Percentiles rank a stretch among this genome's conserved stretches.
Evolutionary conservation across 2,113 vertebrate species (phyloP).

Genomic region (Albula glossodonta): DNA sequence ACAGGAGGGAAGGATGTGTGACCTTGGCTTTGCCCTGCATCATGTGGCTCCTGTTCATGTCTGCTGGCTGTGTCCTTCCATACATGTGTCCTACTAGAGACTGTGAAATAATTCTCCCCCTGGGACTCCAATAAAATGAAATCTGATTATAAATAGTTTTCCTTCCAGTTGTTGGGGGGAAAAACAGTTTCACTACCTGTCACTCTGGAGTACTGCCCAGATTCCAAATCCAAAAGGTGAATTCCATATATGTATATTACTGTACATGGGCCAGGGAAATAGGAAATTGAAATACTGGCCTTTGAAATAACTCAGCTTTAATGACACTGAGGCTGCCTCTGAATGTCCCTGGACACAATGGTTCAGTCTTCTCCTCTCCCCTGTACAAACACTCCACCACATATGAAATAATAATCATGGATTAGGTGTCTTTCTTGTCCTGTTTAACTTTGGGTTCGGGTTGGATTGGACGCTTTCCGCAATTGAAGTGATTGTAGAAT

Average conservation of each 20-base stretch:
- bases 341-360: constrained; percentile 33
- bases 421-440: constrained; percentile 33
- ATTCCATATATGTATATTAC: constrained; percentile 31
- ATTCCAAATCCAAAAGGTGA: constrained; percentile 19
- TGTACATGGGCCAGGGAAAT: constrained; percentile 30
- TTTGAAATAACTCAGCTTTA: constrained; percentile 32
- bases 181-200: not conserved
- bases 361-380: constrained; percentile 34
- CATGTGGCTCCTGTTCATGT: not conserved
- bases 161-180: not conserved
- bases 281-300: constrained; percentile 23
- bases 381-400: constrained; percentile 36
- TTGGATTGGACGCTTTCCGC: constrained; percentile 31
- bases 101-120: not conserved
- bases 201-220: not conserved
- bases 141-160: not conserved
- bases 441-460: constrained; percentile 27
- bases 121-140: not conserved
- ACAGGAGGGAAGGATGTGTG: not conserved
- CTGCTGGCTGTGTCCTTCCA: not conserved
- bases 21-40: not conserved
- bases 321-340: constrained; percentile 31
- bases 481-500: constrained; percentile 43
- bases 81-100: not conserved
- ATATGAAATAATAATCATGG: constrained; percentile 47